phyloP scores from a whole-genome alignment of 2,797 vertebrate genomes.

The Myripristis jacobus region DNA sequence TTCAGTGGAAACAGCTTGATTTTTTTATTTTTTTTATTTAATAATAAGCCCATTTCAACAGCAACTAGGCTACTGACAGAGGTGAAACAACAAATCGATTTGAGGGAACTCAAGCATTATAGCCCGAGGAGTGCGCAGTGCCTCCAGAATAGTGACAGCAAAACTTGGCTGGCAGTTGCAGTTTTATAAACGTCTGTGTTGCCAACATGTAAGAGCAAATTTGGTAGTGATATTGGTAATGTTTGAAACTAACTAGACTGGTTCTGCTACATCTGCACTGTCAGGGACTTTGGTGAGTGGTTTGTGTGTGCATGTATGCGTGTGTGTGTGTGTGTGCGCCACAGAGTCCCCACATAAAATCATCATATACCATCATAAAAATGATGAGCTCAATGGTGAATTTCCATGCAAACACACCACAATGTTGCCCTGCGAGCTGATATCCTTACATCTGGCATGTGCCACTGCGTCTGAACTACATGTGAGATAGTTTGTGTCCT shows the following conservation, averaged over 20 bases:
- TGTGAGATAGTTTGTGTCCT: background rate
- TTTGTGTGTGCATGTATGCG: conserved; percentile 24
- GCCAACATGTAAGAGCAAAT: conserved; percentile 46
- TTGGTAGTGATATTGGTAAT: conserved; percentile 63
- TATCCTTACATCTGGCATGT: conserved; percentile 5
- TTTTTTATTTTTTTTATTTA: too few relatives aligned
- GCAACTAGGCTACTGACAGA: background rate
- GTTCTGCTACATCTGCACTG: conserved; percentile 56
- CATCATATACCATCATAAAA: background rate
- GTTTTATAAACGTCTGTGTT: background rate
- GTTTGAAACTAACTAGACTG: conserved; percentile 68
- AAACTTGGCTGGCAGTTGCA: background rate
- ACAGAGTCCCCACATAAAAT: background rate
- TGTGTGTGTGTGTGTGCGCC: too few relatives aligned
- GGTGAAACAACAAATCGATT: background rate
- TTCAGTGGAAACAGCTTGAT: too few relatives aligned
- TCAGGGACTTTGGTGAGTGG: conserved; percentile 52
- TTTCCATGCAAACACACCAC: background rate
- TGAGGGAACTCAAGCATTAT: conserved; percentile 30
- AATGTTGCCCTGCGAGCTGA: background rate
- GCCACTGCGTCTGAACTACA: too few relatives aligned
- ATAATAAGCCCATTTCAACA: conserved; percentile 4
- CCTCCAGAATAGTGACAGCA: background rate
- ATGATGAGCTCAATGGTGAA: background rate
- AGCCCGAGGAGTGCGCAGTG: conserved; percentile 38